A percentile compares a stretch with the other conserved stretches of the same genome.
phyloP scores from a whole-genome alignment of 2,888 invertebrate species.

The Baronia brevicornis region DNA sequence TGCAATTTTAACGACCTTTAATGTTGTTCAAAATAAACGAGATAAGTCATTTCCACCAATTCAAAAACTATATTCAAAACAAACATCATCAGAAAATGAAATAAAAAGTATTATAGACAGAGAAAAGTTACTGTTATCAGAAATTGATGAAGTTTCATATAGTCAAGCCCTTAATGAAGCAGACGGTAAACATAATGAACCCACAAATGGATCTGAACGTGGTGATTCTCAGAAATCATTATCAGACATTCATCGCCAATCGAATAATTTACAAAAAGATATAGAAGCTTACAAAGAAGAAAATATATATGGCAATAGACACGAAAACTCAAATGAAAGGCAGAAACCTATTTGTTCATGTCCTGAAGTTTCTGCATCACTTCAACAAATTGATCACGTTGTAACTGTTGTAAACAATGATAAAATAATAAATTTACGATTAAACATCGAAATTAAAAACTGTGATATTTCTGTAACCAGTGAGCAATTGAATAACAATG shows the following conservation, averaged over 20 bases:
- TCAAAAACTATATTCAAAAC: not conserved
- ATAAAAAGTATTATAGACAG: too few relatives aligned
- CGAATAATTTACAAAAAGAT: not conserved
- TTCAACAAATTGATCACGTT: slow-evolving; percentile 7
- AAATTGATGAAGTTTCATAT: too few relatives aligned
- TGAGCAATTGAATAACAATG: slow-evolving; percentile 1
- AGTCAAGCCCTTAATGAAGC: too few relatives aligned
- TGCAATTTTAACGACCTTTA: slow-evolving; percentile 6
- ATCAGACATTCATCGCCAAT: too few relatives aligned
- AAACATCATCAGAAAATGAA: slow-evolving; percentile 1
- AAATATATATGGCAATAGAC: not conserved
- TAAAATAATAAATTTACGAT: slow-evolving; percentile 10
- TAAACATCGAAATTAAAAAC: slow-evolving; percentile 14
- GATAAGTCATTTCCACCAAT: not conserved
- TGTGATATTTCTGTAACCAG: slow-evolving; percentile 5
- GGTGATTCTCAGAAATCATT: too few relatives aligned
- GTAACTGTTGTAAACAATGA: slow-evolving; percentile 9
- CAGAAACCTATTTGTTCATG: slow-evolving; percentile 1
- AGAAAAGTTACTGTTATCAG: too few relatives aligned
- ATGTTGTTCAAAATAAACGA: slow-evolving; percentile 3
- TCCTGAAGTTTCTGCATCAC: slow-evolving; percentile 2
- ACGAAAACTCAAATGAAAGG: not conserved
- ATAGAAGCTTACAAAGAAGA: not conserved
- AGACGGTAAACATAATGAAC: too few relatives aligned
- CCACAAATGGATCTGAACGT: too few relatives aligned